Conservation (phyloP, 92 coral and sea anemone species). For the Pocillopora grandis region DNA sequence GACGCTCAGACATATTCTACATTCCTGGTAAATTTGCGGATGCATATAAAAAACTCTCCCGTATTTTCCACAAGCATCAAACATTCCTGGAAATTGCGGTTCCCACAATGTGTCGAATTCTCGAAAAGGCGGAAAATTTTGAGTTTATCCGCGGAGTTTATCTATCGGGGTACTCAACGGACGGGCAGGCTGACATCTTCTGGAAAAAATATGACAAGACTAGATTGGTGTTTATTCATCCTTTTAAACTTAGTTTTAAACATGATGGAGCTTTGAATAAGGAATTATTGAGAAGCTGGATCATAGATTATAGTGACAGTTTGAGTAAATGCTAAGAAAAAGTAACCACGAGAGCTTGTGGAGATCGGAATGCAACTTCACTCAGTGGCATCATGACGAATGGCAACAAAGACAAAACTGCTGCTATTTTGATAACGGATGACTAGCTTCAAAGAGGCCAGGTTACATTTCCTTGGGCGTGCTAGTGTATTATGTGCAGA, state of each 20-base stretch:
- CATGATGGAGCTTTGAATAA: constrained; percentile 60
- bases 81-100: constrained; percentile 88
- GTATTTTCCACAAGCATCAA: constrained; percentile 75
- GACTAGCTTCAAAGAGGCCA: too few species aligned
- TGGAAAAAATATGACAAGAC: constrained; percentile 76
- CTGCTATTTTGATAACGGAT: too few species aligned
- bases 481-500: too few species aligned
- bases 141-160: constrained; percentile 80
- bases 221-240: constrained; percentile 66
- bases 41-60: constrained; percentile 61
- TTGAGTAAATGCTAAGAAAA: constrained; percentile 48
- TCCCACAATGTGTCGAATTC: constrained; percentile 81
- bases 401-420: too few species aligned
- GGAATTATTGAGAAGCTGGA: constrained; percentile 54
- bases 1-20: constrained; percentile 86
- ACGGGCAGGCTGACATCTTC: constrained; percentile 59
- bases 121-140: constrained; percentile 65
- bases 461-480: too few species aligned
- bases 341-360: neutral
- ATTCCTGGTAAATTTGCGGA: constrained; percentile 73
- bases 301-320: constrained; percentile 61
- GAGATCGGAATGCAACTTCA: too few species aligned
- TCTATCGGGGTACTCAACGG: constrained; percentile 75
- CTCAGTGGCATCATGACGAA: too few species aligned
- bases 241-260: constrained; percentile 71